Percentiles rank a stretch among this genome's conserved stretches.
These are phyloP conservation scores for Xenotilapia caudafasciata DNA, from an alignment of 2,113 vertebrate species.

Conservation along the genomic window DNA sequence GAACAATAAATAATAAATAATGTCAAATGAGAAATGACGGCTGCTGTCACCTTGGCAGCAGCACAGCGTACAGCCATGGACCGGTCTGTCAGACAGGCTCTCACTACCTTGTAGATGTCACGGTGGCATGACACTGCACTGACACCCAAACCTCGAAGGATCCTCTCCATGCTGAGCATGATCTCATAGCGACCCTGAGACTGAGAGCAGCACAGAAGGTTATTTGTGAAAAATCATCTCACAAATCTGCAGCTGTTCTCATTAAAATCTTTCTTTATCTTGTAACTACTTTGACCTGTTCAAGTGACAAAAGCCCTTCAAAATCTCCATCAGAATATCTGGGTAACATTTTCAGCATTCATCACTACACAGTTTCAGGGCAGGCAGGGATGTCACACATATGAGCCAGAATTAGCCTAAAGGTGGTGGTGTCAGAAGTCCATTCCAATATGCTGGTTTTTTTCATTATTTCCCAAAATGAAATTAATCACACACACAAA, in stretches of 20 bases:
- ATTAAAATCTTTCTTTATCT: background rate
- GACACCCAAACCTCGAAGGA: conserved; percentile 81
- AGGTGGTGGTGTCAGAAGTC: background rate
- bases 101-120: conserved; percentile 90
- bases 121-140: conserved; percentile 80
- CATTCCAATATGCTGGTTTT: background rate
- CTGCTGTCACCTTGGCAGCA: conserved; percentile 80
- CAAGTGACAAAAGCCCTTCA: background rate
- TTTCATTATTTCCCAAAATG: background rate
- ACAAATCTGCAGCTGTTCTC: background rate
- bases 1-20: background rate
- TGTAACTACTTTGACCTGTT: background rate
- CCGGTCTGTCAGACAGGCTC: conserved; percentile 84
- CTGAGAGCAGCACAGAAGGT: conserved; percentile 54
- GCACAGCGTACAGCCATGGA: conserved; percentile 93
- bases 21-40: background rate
- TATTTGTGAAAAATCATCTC: background rate
- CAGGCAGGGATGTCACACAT: background rate
- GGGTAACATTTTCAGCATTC: background rate
- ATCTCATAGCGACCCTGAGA: conserved; percentile 95
- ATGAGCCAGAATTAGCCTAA: background rate
- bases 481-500: background rate
- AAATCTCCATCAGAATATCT: background rate
- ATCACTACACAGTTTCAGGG: background rate
- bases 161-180: conserved; percentile 84